These are phyloP conservation scores for Melanotaenia maccullochi DNA, from an alignment of 2,797 vertebrate species.

Conservation along the genomic window DNA sequence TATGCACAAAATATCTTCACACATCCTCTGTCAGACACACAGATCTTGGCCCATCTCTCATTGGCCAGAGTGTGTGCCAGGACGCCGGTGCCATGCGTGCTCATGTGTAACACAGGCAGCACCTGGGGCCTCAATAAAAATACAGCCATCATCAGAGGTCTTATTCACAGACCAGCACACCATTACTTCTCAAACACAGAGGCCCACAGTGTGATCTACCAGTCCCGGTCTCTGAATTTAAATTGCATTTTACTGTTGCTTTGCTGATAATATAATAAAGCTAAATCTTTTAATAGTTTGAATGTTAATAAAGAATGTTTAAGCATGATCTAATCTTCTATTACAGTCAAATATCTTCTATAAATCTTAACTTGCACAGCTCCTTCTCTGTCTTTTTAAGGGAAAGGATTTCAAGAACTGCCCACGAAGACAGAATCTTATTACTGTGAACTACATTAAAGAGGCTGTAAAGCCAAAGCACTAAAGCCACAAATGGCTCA, in stretches of 20 bases:
- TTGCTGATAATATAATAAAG: not conserved
- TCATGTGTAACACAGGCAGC: conserved; percentile 77
- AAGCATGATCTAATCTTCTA: not conserved
- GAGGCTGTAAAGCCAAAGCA: conserved; percentile 41
- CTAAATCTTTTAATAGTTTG: conserved; percentile 9
- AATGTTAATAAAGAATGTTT: not conserved
- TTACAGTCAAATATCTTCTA: not conserved
- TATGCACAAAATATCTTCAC: conserved; percentile 4
- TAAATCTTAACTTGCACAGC: conserved; percentile 1
- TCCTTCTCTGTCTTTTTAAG: conserved; percentile 18
- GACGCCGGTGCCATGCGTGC: conserved; percentile 68
- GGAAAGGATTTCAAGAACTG: conserved; percentile 29
- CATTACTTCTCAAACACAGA: conserved; percentile 46
- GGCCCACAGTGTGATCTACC: conserved; percentile 17
- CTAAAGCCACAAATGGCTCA: conserved; percentile 69
- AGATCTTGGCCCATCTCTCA: conserved; percentile 60
- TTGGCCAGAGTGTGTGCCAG: conserved; percentile 56
- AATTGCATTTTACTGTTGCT: conserved; percentile 7
- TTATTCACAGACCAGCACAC: conserved; percentile 73
- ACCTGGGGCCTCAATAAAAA: conserved; percentile 79
- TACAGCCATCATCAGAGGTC: conserved; percentile 74
- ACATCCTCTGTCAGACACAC: conserved; percentile 15
- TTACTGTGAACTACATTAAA: conserved; percentile 53
- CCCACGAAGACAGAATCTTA: conserved; percentile 40
- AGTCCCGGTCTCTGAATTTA: conserved; percentile 12